phyloP scores from a whole-genome alignment of 2,113 vertebrate genomes.

The Lepidothrix coronata region DNA sequence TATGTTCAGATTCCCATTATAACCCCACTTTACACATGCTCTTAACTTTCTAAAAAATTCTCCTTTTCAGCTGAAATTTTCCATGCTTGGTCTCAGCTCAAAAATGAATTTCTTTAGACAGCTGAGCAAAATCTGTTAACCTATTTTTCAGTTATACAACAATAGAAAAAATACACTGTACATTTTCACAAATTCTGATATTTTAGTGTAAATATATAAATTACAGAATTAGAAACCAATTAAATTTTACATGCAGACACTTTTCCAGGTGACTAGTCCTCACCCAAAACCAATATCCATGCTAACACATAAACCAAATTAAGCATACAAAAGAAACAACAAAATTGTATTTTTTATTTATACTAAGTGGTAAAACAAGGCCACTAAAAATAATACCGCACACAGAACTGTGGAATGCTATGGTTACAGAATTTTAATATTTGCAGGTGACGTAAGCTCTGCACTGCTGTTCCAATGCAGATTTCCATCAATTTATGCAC shows the following conservation, averaged over 20 bases:
- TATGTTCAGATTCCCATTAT: constrained; percentile 56
- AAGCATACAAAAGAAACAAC: neutral
- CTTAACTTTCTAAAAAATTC: constrained; percentile 57
- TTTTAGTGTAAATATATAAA: neutral
- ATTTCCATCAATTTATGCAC: constrained; percentile 4
- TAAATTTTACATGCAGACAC: constrained; percentile 3
- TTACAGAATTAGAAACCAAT: constrained; percentile 1
- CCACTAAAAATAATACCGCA: constrained; percentile 16
- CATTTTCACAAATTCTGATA: neutral
- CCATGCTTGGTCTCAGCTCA: constrained; percentile 53
- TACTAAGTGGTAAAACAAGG: constrained; percentile 4
- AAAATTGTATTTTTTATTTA: neutral
- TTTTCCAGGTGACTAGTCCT: neutral
- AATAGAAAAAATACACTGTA: constrained; percentile 4
- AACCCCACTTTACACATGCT: constrained; percentile 51
- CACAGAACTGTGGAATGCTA: constrained; percentile 22
- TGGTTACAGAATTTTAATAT: constrained; percentile 39
- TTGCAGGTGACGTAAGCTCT: constrained; percentile 18
- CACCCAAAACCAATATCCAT: neutral
- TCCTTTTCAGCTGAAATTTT: constrained; percentile 60
- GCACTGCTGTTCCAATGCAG: constrained; percentile 3
- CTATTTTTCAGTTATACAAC: constrained; percentile 39
- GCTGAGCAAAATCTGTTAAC: constrained; percentile 40
- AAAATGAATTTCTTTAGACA: constrained; percentile 63
- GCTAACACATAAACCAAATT: constrained; percentile 14